phyloP scores from a whole-genome alignment of 2,113 vertebrate species.

The Xerus inauris region DNA sequence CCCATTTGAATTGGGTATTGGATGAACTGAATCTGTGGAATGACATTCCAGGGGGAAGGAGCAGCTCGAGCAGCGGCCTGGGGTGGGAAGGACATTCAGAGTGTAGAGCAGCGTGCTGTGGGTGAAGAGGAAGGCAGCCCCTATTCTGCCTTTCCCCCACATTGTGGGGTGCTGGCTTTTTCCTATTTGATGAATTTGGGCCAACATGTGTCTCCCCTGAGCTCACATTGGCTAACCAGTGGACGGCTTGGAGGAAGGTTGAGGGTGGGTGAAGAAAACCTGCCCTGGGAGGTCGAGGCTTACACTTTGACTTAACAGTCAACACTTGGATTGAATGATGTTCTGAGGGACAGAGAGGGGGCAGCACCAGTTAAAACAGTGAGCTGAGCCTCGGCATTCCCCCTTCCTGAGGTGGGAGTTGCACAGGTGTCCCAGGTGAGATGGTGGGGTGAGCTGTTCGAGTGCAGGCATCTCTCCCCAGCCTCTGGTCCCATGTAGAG shows the following conservation, averaged over 20 bases:
- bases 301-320: not conserved
- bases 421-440: not conserved
- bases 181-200: not conserved
- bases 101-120: not conserved
- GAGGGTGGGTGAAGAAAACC: not conserved
- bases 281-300: not conserved
- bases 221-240: not conserved
- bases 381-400: not conserved
- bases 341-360: not conserved
- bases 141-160: not conserved
- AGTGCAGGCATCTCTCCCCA: not conserved
- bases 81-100: not conserved
- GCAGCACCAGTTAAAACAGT: not conserved
- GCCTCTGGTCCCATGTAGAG: not conserved
- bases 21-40: not conserved
- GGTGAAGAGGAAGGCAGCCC: no score
- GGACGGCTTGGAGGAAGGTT: not conserved
- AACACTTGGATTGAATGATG: not conserved
- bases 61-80: not conserved
- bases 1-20: not conserved
- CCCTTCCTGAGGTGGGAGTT: not conserved
- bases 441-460: not conserved
- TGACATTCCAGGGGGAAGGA: not conserved
- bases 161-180: not conserved
- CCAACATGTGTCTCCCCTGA: not conserved